Conservation (phyloP, 2,113 vertebrate species). For the Periophthalmodon schlosseri region DNA sequence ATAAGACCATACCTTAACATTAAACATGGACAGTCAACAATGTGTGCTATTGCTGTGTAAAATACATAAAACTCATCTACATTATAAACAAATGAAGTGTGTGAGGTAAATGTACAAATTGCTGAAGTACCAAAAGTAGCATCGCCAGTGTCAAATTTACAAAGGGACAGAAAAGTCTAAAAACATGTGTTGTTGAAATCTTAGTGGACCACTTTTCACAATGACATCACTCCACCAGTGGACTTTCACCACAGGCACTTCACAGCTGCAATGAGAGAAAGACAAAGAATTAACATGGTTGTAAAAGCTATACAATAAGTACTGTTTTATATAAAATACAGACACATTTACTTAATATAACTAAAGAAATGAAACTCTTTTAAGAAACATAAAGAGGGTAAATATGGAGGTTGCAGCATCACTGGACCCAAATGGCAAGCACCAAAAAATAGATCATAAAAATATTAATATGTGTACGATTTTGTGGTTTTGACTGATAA, state of each 20-base stretch:
- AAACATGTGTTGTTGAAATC: conserved; percentile 28
- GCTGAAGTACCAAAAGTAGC: conserved; percentile 63
- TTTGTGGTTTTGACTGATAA: background rate
- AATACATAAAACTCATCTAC: conserved; percentile 68
- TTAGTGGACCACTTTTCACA: conserved; percentile 30
- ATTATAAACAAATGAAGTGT: conserved; percentile 67
- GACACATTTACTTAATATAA: background rate
- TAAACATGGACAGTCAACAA: conserved; percentile 32
- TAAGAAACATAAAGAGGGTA: background rate
- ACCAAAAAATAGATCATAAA: too few species aligned
- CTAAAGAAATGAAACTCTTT: background rate
- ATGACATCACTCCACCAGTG: background rate
- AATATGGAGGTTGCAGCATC: background rate
- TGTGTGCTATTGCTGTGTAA: conserved; percentile 50
- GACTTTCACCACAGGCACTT: conserved; percentile 22
- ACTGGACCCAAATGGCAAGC: background rate
- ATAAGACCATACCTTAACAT: conserved; percentile 24
- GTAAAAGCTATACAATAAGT: background rate
- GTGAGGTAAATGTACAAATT: conserved; percentile 67
- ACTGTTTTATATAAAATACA: background rate
- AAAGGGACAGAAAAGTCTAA: conserved; percentile 40
- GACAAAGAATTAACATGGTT: conserved; percentile 7
- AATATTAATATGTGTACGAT: too few species aligned
- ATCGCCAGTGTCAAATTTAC: conserved; percentile 45
- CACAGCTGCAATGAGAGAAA: conserved; percentile 51